These are phyloP conservation scores for Octopus sinensis DNA, from an alignment of 1,140 invertebrate species.

Conservation along the genomic window DNA sequence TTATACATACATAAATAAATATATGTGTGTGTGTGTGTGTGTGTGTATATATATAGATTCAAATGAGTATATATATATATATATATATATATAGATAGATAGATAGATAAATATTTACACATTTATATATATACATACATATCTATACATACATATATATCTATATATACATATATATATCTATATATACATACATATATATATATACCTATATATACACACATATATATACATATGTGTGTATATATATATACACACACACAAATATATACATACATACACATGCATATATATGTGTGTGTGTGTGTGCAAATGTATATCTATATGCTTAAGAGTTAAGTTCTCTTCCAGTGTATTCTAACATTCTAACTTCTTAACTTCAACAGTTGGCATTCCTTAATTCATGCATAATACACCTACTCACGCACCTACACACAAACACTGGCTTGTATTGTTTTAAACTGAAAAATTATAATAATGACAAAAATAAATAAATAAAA, in stretches of 20 bases:
- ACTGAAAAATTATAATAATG: too few relatives aligned
- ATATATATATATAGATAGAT: not conserved
- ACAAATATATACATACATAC: not conserved
- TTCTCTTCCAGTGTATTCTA: too few relatives aligned
- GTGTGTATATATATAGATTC: not conserved
- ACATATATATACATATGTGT: not conserved
- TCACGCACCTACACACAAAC: too few relatives aligned
- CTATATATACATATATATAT: not conserved
- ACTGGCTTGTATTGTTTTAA: too few relatives aligned
- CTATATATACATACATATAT: not conserved
- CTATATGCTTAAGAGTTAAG: too few relatives aligned
- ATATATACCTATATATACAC: not conserved
- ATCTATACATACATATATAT: not conserved
- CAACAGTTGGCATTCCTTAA: too few relatives aligned
- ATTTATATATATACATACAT: not conserved
- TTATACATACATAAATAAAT: not conserved
- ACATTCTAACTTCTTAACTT: too few relatives aligned
- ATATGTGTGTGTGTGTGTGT: not conserved
- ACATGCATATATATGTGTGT: too few relatives aligned
- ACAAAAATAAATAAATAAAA: too few relatives aligned
- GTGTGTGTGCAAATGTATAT: too few relatives aligned
- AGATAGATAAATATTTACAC: not conserved
- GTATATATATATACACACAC: not conserved
- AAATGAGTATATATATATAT: not conserved
- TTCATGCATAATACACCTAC: too few relatives aligned